Percentiles rank a stretch among this genome's conserved stretches.
Evolutionary conservation across 2,797 vertebrate genomes (phyloP).

Genomic region (Syngnathus rostellatus): DNA sequence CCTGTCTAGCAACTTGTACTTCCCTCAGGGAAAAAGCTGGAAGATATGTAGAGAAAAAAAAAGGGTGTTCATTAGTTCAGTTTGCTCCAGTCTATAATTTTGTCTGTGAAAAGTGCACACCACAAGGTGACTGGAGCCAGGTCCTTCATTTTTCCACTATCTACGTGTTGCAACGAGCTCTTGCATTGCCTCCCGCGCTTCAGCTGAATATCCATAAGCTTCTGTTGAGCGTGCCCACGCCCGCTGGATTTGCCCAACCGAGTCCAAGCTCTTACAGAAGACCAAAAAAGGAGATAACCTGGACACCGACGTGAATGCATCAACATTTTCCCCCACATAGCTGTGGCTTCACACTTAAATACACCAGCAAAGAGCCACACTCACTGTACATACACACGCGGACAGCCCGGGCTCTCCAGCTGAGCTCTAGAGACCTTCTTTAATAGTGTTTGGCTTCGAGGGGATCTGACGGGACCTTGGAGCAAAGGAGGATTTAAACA

Average conservation of each 20-base stretch:
- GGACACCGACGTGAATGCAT: slow-evolving; percentile 24
- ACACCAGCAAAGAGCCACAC: slow-evolving; percentile 21
- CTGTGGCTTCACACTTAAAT: slow-evolving; percentile 22
- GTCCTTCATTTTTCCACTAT: slow-evolving; percentile 55
- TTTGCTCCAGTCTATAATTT: slow-evolving; percentile 17
- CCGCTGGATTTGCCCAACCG: slow-evolving; percentile 62
- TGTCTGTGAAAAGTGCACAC: slow-evolving; percentile 44
- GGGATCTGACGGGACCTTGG: slow-evolving; percentile 54
- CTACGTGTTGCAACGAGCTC: slow-evolving; percentile 38
- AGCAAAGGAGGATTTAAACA: slow-evolving; percentile 58
- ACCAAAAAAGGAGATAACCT: slow-evolving; percentile 45
- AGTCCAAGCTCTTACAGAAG: slow-evolving; percentile 51
- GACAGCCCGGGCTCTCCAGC: neutral
- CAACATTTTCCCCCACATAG: slow-evolving; percentile 25
- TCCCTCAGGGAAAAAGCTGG: neutral
- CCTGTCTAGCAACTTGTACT: neutral
- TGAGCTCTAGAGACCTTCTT: slow-evolving; percentile 44
- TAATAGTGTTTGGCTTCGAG: slow-evolving; percentile 62
- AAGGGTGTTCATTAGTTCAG: neutral
- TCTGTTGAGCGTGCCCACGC: slow-evolving; percentile 44
- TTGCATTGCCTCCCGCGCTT: slow-evolving; percentile 29
- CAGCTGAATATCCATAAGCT: slow-evolving; percentile 55
- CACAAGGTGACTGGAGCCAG: slow-evolving; percentile 57
- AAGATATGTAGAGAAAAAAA: neutral
- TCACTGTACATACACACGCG: slow-evolving; percentile 20